Conservation (phyloP, 2,797 vertebrate species). For the Thamnophis elegans region DNA sequence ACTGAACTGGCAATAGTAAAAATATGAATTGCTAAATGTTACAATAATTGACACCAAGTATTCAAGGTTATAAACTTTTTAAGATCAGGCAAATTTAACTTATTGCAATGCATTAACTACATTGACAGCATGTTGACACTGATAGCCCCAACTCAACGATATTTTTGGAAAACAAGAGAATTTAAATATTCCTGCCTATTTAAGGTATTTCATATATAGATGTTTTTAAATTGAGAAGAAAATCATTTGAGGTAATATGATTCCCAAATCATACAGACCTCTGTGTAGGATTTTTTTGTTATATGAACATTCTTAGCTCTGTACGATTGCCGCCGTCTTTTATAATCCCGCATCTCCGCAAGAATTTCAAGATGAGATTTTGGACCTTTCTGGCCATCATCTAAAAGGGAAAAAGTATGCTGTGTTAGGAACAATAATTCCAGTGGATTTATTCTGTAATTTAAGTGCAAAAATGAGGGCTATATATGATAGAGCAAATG, state of each 20-base stretch:
- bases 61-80: background rate
- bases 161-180: background rate
- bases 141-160: background rate
- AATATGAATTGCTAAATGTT: background rate
- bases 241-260: background rate
- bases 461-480: background rate
- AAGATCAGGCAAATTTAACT: background rate
- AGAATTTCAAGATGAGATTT: constrained; percentile 96
- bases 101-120: background rate
- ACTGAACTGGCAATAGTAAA: background rate
- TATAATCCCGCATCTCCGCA: constrained; percentile 98
- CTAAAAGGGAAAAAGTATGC: constrained; percentile 63
- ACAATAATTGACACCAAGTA: background rate
- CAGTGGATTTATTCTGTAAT: background rate
- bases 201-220: background rate
- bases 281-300: constrained; percentile 97
- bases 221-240: background rate
- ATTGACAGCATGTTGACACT: background rate
- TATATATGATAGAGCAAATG: background rate
- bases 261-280: constrained; percentile 57
- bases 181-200: background rate
- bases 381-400: constrained; percentile 84
- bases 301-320: constrained; percentile 98
- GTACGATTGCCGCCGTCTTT: constrained; percentile 93
- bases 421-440: background rate